Evolutionary conservation across 1,140 invertebrate species (phyloP).

Genomic region (Geopemphigus sp.): DNA sequence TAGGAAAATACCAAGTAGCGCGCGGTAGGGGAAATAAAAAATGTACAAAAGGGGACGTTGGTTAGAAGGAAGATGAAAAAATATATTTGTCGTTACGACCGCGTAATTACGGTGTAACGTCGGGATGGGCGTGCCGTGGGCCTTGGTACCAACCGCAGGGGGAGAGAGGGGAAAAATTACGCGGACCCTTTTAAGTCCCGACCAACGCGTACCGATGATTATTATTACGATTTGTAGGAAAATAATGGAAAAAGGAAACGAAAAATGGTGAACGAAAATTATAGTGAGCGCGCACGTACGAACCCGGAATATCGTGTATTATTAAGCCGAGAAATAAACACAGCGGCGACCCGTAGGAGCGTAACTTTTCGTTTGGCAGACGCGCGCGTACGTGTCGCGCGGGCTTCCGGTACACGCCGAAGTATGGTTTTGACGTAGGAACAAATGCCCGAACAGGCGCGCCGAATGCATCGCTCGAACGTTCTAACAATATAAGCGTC

Average conservation of each 20-base stretch:
- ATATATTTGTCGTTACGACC: not conserved
- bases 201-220: slow-evolving; percentile 16
- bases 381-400: not conserved
- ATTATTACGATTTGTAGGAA: slow-evolving; percentile 21
- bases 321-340: slow-evolving; percentile 7
- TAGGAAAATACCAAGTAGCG: not conserved
- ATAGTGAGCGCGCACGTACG: not conserved
- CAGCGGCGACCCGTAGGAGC: not conserved
- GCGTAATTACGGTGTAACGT: slow-evolving; percentile 21
- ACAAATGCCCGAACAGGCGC: too few relatives aligned
- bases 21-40: too few relatives aligned
- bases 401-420: too few relatives aligned
- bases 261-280: not conserved
- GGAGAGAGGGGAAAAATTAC: slow-evolving; percentile 13
- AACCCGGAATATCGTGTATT: not conserved
- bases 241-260: not conserved
- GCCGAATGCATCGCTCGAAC: not conserved
- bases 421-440: not conserved
- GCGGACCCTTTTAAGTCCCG: slow-evolving; percentile 4
- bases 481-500: not conserved
- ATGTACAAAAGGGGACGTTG: too few relatives aligned
- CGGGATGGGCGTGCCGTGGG: slow-evolving; percentile 1
- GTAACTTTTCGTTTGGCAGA: not conserved
- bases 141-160: not conserved
- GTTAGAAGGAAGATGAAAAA: too few relatives aligned